Base-by-base conservation (phyloP, 2,888 invertebrate genomes). In the Brachyopa scutellaris region DNA sequence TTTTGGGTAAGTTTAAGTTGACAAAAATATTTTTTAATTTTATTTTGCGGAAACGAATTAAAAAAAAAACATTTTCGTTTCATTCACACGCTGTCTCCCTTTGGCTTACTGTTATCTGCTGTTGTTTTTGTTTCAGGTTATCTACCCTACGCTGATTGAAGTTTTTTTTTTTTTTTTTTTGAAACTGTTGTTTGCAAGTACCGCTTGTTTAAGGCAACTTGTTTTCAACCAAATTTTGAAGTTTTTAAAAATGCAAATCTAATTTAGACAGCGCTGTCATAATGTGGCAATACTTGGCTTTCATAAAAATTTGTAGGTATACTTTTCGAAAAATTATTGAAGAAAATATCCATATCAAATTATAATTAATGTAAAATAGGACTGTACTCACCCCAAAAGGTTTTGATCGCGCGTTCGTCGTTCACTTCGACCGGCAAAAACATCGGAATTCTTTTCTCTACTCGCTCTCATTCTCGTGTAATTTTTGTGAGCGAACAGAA, bases 1-100 rank as follows among this genome's bases (percentile, higher is more conserved):
- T 11, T 33, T 42, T 33, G 13, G 62, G 72, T 72, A 53, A 72
- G 72, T 72, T 1, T 11, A 51, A n/a, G 33, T 57, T 38, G 36
- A 9, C 15, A 23, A 23, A 9, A 38, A 23, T 23, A 6, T 26
- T 1, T 21, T 15, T 13, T 13, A 11, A 15, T 29, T 26, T 26
- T 26, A 49, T 49, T 42, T 42, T 19, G 1, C n/a, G 19, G 1
- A 21, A 19, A 42, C n/a, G 26, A 26, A 26, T 26, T 11, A 13
- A 47, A 47, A 47, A 7, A 13, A 47, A 47, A 47, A 47, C 9
- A 23, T 31, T 31, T 15, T 36, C 36, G n/a, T 17, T 49, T 49
- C 23, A n/a, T 17, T 38, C 40, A n/a, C 15, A 36, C 55, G 26
- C n/a, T 36, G 23, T 62, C 62, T 45, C 62, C n/a, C 62, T 62